Evolutionary conservation across 2,888 invertebrate genomes (phyloP).

Genomic region (Mycalesis mineus): DNA sequence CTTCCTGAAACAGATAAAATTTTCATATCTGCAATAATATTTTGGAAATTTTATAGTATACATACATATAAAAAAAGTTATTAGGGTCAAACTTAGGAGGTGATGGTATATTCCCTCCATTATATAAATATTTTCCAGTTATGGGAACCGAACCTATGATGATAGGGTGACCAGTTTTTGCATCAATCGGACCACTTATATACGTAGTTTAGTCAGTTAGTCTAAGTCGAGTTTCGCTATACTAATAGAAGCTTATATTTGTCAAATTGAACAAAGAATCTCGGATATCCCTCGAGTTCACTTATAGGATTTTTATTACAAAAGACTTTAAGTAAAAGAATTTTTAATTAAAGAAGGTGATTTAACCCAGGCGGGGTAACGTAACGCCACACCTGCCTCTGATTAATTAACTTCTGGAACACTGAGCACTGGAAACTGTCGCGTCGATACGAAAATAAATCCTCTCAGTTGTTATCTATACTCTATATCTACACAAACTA

Average conservation of each 20-base stretch:
- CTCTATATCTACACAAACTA: background rate
- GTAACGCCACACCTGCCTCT: conserved; percentile 25
- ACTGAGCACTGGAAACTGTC: conserved; percentile 47
- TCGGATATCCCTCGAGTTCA: background rate
- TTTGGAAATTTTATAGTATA: no score
- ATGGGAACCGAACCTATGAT: no score
- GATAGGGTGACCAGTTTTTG: no score
- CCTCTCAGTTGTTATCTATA: background rate
- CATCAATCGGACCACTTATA: no score
- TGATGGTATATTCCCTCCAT: no score
- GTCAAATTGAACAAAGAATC: background rate
- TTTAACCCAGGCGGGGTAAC: conserved; percentile 18
- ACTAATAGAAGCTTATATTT: background rate
- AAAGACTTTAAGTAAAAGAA: conserved; percentile 19
- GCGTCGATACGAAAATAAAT: conserved; percentile 31
- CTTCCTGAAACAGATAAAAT: no score
- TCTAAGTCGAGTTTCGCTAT: background rate
- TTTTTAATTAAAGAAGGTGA: conserved; percentile 27
- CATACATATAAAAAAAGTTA: no score
- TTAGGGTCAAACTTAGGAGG: no score
- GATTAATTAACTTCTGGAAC: conserved; percentile 63
- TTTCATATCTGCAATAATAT: no score
- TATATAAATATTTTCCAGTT: no score
- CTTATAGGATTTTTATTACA: conserved; percentile 3
- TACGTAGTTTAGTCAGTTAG: no score